Evolutionary conservation across 2,888 invertebrate genomes (phyloP), one percentile per base, ranked within the genome.

Genomic region (Brachypalpus laphriformis): DNA sequence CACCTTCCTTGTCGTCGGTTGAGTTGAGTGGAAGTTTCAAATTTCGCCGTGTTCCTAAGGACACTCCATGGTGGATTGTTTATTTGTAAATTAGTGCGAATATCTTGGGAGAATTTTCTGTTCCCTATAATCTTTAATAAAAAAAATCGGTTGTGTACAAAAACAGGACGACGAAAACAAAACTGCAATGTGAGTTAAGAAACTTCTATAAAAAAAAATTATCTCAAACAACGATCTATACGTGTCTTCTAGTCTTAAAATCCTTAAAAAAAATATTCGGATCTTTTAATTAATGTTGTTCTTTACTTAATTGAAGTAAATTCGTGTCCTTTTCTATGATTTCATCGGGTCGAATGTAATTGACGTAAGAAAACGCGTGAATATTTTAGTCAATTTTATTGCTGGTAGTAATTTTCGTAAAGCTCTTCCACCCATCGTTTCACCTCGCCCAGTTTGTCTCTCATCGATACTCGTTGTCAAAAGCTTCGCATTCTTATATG

Each of bases 381-480:
- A 76, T 76, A 49, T 59, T 68, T 76, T 22, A 76, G 42, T 40
- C 25, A 47, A 34, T 65, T 56, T 59, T 9, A 70, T 42, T 56
- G 37, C 7, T 40, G 11, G 75, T 31, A 57, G 65, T 75, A 49
- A 40, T 66, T 56, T 59, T 25, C 11, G 57, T 59, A 5, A 42
- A 71, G 57, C 45, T 25, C 25, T 70, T 80, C 56, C 63, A 31
- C 14, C 61, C 40, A 63, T 16, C 34, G 28, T 76, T 56, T 63
- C 34, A 40, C 45, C 71, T 66, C 71, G 51, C 77, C 49, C 76
- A 56, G 54, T 56, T 66, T 40, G 3, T 34, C 78, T 83, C 83
- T 78, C 83, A 74, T 80, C 83, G 83, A 83, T 87, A 83, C 87
- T 89, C 83, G 77, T 68, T 82, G 71, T 20, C 16, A 11, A 78